Evolutionary conservation across 2,888 invertebrate genomes (phyloP), one percentile per base, ranked within the genome.

Genomic region (Exocentrus adspersus): DNA sequence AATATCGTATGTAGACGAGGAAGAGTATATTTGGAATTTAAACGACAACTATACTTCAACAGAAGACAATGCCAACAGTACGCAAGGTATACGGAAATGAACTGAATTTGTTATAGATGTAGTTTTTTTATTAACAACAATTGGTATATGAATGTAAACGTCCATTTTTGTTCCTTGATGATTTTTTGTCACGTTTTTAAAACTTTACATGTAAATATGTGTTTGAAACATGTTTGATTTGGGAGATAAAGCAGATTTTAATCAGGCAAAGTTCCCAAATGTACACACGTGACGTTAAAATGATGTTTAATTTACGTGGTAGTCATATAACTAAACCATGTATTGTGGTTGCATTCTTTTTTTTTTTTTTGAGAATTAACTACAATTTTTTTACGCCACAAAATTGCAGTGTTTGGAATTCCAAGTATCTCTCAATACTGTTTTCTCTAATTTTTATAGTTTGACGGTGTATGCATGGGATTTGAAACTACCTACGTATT

Each of bases 1-100:
- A 32, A 28, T 32, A 43, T 46, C 56, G 21, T 54, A 30, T 30
- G 48, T 60, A 58, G 43, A 56, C 14, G 57, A 67, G 16, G 69
- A 69, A 56, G 67, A 64, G 32, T 45, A 59, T 21, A 53, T n/a
- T 60, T 43, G 12, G 24, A 60, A 10, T 42, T 7, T 43, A 16
- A 37, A 41, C 20, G 19, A 32, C 43, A 21, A 6, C 53, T 30
- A 51, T 16, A 62, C 45, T 32, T 63, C 46, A 9, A 45, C 45
- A 16, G 53, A 51, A 42, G 43, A 60, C 21, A 12, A 16, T 45
- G 2, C 19, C 60, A 21, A 21, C 60, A 48, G 14, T 5, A 37
- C 24, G 17, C 45, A 62, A 58, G 51, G 50, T 58, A 62, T 41
- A 43, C 21, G 7, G 37, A 42, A 32, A n/a, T n/a, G n/a, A 53